phyloP scores from a whole-genome alignment of 2,797 vertebrate genomes.

The Siniperca scherzeri region DNA sequence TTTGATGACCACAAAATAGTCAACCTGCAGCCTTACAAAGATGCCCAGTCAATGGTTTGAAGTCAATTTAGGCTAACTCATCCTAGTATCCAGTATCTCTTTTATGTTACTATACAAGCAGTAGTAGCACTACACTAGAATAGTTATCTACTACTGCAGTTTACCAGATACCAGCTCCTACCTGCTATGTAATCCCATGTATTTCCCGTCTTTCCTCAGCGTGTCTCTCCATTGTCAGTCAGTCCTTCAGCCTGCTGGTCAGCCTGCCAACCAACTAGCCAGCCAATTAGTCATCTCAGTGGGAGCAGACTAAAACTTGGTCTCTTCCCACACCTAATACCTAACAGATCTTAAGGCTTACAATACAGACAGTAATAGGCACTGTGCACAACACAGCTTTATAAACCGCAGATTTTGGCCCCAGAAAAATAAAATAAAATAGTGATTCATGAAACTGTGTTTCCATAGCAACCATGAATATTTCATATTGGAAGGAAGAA shows the following conservation, averaged over 20 bases:
- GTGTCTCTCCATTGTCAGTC: conserved; percentile 33
- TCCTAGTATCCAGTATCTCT: background rate
- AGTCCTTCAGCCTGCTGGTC: conserved; percentile 41
- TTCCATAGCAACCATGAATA: conserved; percentile 71
- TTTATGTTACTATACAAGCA: background rate
- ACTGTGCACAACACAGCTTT: conserved; percentile 44
- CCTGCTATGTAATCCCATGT: conserved; percentile 36
- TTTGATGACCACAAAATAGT: background rate
- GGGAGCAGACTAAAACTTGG: conserved; percentile 62
- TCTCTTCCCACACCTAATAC: conserved; percentile 58
- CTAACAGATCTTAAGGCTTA: conserved; percentile 63
- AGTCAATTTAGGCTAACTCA: background rate
- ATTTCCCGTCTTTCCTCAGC: conserved; percentile 14
- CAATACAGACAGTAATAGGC: conserved; percentile 46
- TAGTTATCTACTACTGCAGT: background rate
- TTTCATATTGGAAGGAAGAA: conserved; percentile 68
- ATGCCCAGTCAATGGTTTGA: background rate
- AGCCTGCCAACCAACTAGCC: conserved; percentile 30
- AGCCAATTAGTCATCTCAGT: conserved; percentile 69
- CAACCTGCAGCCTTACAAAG: background rate
- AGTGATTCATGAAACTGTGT: conserved; percentile 71
- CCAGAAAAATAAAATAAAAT: conserved; percentile 39
- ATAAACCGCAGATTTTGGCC: conserved; percentile 56
- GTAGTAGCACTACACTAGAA: no score
- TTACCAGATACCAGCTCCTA: conserved; percentile 25